phyloP scores from a whole-genome alignment of 2,113 vertebrate species.

The Patagioenas fasciata region DNA sequence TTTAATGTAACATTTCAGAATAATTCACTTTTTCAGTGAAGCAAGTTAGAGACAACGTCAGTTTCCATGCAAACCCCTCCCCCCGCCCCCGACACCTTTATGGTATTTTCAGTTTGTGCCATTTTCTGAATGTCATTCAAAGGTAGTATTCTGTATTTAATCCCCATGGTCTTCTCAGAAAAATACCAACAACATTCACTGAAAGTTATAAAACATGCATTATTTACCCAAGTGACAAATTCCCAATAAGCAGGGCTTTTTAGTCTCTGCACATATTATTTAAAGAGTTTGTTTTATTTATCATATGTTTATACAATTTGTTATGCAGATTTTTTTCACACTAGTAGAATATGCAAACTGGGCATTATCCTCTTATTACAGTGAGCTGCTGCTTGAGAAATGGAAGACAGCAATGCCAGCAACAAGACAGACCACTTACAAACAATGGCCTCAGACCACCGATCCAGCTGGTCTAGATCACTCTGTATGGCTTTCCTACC shows the following conservation, averaged over 20 bases:
- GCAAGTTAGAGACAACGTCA: neutral
- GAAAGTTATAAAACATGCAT: neutral
- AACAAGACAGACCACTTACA: neutral
- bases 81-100: neutral
- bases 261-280: slow-evolving; percentile 49
- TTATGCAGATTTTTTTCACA: neutral
- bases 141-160: neutral
- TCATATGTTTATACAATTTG: slow-evolving; percentile 57
- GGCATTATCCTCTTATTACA: neutral
- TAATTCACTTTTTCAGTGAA: neutral
- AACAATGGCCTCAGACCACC: neutral
- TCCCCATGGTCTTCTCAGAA: neutral
- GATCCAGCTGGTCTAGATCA: too few relatives aligned
- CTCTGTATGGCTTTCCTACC: too few relatives aligned
- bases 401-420: neutral
- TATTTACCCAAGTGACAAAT: slow-evolving; percentile 44
- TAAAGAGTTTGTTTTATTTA: slow-evolving; percentile 24
- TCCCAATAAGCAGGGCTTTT: neutral
- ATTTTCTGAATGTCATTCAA: neutral
- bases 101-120: neutral
- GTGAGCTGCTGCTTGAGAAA: neutral
- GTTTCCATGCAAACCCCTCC: neutral
- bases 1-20: neutral
- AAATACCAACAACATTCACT: neutral
- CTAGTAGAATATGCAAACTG: neutral